A percentile compares a stretch with the other conserved stretches of the same genome.
phyloP scores from a whole-genome alignment of 2,113 vertebrate species.

The Dipodomys spectabilis region DNA sequence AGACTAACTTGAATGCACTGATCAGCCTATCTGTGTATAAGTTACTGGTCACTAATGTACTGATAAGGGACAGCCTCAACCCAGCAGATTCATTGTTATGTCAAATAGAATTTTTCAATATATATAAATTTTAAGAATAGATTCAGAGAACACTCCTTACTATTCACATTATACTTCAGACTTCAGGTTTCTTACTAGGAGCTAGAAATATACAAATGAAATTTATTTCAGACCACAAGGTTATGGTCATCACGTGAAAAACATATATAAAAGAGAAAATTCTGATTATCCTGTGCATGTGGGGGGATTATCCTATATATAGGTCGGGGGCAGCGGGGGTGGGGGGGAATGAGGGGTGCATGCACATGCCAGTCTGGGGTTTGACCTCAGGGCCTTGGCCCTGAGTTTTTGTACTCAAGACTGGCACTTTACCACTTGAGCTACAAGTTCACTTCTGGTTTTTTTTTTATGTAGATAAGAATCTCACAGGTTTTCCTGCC shows the following conservation, averaged over 20 bases:
- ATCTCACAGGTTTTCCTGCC: no score
- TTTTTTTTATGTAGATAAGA: no score
- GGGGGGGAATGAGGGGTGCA: no score
- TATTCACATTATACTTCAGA: conserved; percentile 12
- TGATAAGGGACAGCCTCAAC: neutral
- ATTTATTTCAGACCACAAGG: conserved; percentile 11
- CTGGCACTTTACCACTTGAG: no score
- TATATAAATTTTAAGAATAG: conserved; percentile 19
- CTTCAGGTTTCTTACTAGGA: conserved; percentile 22
- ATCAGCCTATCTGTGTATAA: neutral
- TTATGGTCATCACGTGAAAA: neutral
- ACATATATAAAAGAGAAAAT: neutral
- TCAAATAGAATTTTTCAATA: conserved; percentile 38
- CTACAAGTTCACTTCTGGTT: no score
- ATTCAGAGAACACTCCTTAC: conserved; percentile 22
- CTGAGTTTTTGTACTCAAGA: no score
- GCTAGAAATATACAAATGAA: neutral
- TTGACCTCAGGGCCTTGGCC: no score
- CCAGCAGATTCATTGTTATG: neutral
- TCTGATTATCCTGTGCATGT: neutral
- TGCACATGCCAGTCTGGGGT: no score
- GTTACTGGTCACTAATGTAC: neutral
- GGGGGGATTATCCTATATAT: no score
- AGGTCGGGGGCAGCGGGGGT: no score
- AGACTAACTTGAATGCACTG: neutral